Base-by-base conservation (phyloP, 2,113 vertebrate species). In the Gambusia holbrooki region DNA sequence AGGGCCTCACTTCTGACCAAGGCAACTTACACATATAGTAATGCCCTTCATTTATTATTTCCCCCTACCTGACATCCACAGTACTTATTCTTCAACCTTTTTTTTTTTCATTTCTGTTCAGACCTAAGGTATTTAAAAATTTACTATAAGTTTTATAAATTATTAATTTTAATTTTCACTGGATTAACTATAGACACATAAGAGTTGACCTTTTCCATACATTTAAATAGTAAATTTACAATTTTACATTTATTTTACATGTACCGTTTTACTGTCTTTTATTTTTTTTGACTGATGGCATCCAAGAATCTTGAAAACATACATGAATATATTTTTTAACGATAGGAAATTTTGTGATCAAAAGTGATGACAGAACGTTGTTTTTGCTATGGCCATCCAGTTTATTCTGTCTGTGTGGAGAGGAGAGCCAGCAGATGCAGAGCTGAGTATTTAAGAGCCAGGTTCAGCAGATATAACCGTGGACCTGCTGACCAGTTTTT, bases 1-100 rank as follows among this genome's bases (percentile, higher is more conserved):
- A 74, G 62, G 22, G 62, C 48, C 54, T 65, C 37, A 12, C 25
- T 76, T 83, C 69, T 86, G 85, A 84, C 75, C 61, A 29, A 30
- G 19, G 29, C 14, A 33, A 63, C 62, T 22, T 32, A 3, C 8
- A 19, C 15, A 19, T 8, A 62, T 54, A 54, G 35, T 37, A 22
- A 54, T 54, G 17, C 6, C 48, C 48, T 54, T 54, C 4, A 25
- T 25, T 54, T 54, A 7, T 25, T 54, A 54, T 22, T 54, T 22
- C 6, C 48, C 22, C 19, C 17, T 51, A 11, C 35, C 10, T 37
- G 35, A 12, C 45, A 51, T 51, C 19, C 17, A 51, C 45, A 17
- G 45, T 17, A 19, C 17, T 51, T 6, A 19, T 51, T 15, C 45
- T 5, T 19, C 19, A 19, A 17, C 7, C 17, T 5, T 51, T 51